Conservation (phyloP, 1,140 invertebrate species). For the honey bee (Apis mellifera) region DNA sequence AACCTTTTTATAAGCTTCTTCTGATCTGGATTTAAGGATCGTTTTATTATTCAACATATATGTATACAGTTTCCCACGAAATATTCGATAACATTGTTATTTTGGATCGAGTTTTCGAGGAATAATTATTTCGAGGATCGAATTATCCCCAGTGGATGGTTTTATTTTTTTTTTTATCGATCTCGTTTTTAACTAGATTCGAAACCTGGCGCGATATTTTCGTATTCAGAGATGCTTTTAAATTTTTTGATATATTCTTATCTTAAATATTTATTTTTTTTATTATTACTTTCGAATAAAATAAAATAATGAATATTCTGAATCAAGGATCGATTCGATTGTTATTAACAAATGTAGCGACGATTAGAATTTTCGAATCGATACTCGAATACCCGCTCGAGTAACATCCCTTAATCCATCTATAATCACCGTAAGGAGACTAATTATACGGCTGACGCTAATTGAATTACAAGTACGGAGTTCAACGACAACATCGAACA, state of each 20-base stretch:
- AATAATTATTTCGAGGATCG: not conserved
- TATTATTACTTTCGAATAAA: no score
- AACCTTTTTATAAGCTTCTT: slow-evolving; percentile 22
- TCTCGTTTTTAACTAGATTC: not conserved
- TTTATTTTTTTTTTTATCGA: not conserved
- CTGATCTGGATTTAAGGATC: slow-evolving; percentile 5
- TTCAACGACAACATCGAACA: not conserved
- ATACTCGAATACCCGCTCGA: not conserved
- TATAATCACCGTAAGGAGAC: not conserved
- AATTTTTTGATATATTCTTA: not conserved
- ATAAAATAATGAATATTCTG: no score
- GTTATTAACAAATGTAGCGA: not conserved
- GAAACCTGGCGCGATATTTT: no score
- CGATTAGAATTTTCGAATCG: not conserved
- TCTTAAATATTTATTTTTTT: no score
- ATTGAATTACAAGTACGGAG: not conserved
- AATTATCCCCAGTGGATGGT: not conserved
- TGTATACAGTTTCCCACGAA: not conserved
- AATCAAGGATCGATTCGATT: no score
- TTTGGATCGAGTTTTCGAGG: not conserved
- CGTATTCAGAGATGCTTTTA: not conserved
- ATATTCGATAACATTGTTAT: not conserved
- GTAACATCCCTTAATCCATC: not conserved
- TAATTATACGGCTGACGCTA: not conserved
- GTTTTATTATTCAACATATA: slow-evolving; percentile 13